Percentiles rank a stretch among this genome's conserved stretches.
Conservation (phyloP, 2,113 vertebrate species). For the Pogonocichla stellata region DNA sequence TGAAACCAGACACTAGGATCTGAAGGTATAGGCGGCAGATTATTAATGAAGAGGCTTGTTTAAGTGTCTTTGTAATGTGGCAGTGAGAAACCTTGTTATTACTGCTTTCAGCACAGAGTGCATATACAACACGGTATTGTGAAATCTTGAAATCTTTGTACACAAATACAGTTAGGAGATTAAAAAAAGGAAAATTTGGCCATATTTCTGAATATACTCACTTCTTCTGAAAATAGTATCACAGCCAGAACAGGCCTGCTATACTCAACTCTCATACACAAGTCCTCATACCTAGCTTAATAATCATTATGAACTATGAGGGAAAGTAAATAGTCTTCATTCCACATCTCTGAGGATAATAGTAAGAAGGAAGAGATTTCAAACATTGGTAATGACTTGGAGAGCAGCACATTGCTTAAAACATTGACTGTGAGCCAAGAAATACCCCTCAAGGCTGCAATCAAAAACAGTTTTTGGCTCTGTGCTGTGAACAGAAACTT, state of each 20-base stretch:
- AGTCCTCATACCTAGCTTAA: slow-evolving; percentile 25
- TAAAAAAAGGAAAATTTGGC: not conserved
- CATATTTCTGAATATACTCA: not conserved
- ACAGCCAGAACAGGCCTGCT: not conserved
- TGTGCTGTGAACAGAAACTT: slow-evolving; percentile 7
- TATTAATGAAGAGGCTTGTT: not conserved
- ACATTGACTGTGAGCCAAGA: slow-evolving; percentile 3
- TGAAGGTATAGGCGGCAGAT: not conserved
- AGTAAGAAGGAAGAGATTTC: slow-evolving; percentile 39
- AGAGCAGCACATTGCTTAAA: slow-evolving; percentile 40
- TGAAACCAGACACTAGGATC: not conserved
- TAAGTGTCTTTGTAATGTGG: not conserved
- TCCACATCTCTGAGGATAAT: slow-evolving; percentile 23
- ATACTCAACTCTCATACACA: not conserved
- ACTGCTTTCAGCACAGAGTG: not conserved
- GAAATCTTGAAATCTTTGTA: slow-evolving; percentile 6
- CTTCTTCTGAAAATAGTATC: not conserved
- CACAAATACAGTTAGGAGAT: not conserved
- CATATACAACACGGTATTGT: not conserved
- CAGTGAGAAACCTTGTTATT: not conserved
- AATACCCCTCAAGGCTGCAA: slow-evolving; percentile 57
- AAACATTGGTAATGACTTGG: slow-evolving; percentile 27
- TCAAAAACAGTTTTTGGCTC: slow-evolving; percentile 50
- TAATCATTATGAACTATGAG: slow-evolving; percentile 29
- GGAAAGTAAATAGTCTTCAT: slow-evolving; percentile 56